phyloP scores from a whole-genome alignment of 2,797 vertebrate genomes.

The Eulemur mongoz region DNA sequence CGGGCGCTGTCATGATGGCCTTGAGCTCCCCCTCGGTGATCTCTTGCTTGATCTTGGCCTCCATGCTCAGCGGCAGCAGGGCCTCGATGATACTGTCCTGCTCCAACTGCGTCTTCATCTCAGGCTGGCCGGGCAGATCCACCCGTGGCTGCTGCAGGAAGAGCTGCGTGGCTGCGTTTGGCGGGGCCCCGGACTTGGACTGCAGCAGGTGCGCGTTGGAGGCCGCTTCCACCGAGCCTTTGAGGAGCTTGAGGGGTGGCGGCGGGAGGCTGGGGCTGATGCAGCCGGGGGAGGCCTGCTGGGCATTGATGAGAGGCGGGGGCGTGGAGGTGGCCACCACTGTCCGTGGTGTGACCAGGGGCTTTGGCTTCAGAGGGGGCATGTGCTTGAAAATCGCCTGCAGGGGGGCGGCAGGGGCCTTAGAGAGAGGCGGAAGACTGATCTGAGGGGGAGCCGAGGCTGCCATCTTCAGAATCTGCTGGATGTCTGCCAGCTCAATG shows the following conservation, averaged over 20 bases:
- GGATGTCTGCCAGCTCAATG: conserved; percentile 95
- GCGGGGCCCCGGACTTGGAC: conserved; percentile 80
- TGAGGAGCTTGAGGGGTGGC: conserved; percentile 88
- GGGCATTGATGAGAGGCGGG: conserved; percentile 92
- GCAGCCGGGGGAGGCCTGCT: conserved; percentile 95
- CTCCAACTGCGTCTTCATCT: conserved; percentile 90
- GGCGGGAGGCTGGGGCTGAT: conserved; percentile 95
- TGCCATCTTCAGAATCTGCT: conserved; percentile 97
- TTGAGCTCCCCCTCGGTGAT: conserved; percentile 91
- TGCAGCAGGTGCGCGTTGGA: conserved; percentile 82
- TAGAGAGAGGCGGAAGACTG: conserved; percentile 89
- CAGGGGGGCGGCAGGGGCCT: conserved; percentile 86
- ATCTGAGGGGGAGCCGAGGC: conserved; percentile 91
- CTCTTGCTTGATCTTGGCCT: conserved; percentile 92
- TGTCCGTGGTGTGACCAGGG: conserved; percentile 92
- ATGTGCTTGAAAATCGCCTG: conserved; percentile 92
- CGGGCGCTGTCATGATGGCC: conserved; percentile 84
- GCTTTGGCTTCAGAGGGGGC: conserved; percentile 96
- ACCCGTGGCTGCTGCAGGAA: conserved; percentile 81
- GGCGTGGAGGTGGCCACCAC: conserved; percentile 93
- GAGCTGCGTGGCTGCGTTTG: conserved; percentile 67
- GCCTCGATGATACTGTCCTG: conserved; percentile 92
- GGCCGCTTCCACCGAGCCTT: conserved; percentile 85
- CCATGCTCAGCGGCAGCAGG: conserved; percentile 88
- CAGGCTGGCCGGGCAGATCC: conserved; percentile 84